Evolutionary conservation across 23 tunicate species (phyloP).

Genomic region (Halocynthia roretzi): DNA sequence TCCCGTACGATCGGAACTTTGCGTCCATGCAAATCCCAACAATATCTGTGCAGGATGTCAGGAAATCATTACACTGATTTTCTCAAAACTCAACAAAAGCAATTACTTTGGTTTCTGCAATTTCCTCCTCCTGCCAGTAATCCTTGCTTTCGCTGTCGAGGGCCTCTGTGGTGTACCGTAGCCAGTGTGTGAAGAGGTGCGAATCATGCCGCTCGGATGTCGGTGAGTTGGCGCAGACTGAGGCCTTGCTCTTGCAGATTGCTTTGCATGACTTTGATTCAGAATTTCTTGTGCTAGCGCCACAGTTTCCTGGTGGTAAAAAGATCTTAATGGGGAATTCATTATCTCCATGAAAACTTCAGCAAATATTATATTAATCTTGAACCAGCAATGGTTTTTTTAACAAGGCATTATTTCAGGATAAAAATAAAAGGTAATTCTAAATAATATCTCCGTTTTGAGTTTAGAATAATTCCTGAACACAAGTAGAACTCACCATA

Average conservation of each 20-base stretch:
- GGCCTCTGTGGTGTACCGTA: slow-evolving; percentile 7
- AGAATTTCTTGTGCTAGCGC: slow-evolving; percentile 82
- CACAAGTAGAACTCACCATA: too few relatives aligned
- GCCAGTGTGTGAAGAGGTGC: background rate
- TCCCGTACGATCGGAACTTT: slow-evolving; percentile 25
- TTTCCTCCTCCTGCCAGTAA: background rate
- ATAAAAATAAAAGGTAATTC: too few relatives aligned
- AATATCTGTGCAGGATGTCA: slow-evolving; percentile 30
- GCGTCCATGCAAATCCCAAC: slow-evolving; percentile 75
- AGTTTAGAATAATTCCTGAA: too few relatives aligned
- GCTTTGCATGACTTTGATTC: slow-evolving; percentile 18
- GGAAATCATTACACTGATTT: background rate
- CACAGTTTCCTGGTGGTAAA: slow-evolving; percentile 62
- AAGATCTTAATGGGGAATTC: background rate
- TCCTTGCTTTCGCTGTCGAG: background rate
- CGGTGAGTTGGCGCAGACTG: slow-evolving; percentile 68
- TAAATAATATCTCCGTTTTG: too few relatives aligned
- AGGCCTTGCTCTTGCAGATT: slow-evolving; percentile 27
- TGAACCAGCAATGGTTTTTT: too few relatives aligned
- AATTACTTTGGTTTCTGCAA: slow-evolving; percentile 36
- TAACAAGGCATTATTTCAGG: too few relatives aligned
- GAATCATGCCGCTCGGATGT: slow-evolving; percentile 9
- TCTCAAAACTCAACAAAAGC: background rate
- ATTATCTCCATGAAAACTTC: too few relatives aligned
- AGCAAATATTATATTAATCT: too few relatives aligned